These are phyloP conservation scores for Dasypolia templi DNA, from an alignment of 2,888 invertebrate genomes.

Conservation along the genomic window DNA sequence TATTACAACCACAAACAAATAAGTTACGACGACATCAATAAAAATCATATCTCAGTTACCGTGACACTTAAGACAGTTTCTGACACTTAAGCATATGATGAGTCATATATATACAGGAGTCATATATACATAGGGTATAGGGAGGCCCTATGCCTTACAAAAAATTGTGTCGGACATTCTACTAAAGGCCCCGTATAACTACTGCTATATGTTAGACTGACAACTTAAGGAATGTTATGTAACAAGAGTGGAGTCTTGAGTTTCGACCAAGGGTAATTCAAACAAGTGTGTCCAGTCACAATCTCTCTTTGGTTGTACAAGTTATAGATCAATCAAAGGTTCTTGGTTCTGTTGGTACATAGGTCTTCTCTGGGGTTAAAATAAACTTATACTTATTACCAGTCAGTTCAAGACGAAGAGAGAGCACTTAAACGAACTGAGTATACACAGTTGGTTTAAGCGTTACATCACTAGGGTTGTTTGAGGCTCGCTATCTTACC, in stretches of 20 bases:
- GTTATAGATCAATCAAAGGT: not conserved
- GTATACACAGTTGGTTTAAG: not conserved
- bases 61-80: too few species aligned
- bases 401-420: not conserved
- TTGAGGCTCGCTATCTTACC: not conserved
- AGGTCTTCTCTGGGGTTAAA: not conserved
- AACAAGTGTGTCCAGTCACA: not conserved
- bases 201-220: not conserved
- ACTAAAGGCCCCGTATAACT: too few species aligned
- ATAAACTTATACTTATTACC: not conserved
- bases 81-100: too few species aligned
- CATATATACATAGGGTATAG: too few species aligned
- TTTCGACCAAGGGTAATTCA: not conserved
- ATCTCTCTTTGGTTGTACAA: not conserved
- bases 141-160: too few species aligned
- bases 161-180: too few species aligned
- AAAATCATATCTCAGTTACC: too few species aligned
- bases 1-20: too few species aligned
- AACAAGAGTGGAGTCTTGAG: not conserved
- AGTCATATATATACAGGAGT: too few species aligned
- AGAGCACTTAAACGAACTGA: too few species aligned
- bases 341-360: not conserved
- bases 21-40: too few species aligned
- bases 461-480: not conserved
- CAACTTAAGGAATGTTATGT: not conserved